phyloP scores from a whole-genome alignment of 2,888 invertebrate genomes.

The Rhagonycha lutea region DNA sequence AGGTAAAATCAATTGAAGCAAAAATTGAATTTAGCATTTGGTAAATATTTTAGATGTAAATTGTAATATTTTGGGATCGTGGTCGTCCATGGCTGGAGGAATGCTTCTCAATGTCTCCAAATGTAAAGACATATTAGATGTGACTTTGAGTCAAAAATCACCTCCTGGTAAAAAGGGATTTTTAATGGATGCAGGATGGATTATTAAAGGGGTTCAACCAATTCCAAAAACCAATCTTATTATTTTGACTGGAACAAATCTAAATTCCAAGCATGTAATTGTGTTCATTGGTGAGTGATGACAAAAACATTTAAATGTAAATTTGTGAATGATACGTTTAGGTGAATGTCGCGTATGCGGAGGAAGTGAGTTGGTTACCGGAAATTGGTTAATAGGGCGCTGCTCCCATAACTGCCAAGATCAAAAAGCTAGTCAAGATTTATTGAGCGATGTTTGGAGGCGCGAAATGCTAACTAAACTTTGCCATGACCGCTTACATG shows the following conservation, averaged over 20 bases:
- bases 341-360: conserved; percentile 51
- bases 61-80: conserved; percentile 43
- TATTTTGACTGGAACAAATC: conserved; percentile 40
- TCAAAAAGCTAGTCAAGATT: conserved; percentile 41
- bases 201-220: conserved; percentile 39
- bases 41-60: conserved; percentile 31
- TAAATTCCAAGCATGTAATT: conserved; percentile 40
- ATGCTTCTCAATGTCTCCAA: conserved; percentile 31
- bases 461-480: conserved; percentile 30
- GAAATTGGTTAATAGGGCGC: conserved; percentile 47
- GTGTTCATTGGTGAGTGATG: conserved; percentile 44
- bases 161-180: conserved; percentile 40
- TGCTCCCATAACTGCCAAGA: conserved; percentile 47
- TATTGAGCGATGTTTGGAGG: conserved; percentile 43
- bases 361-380: conserved; percentile 45
- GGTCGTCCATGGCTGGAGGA: conserved; percentile 45
- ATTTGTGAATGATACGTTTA: conserved; percentile 16
- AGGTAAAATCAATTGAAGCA: neutral
- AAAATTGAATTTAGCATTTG: neutral
- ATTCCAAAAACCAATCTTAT: conserved; percentile 43
- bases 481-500: conserved; percentile 34
- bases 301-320: neutral
- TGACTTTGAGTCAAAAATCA: neutral
- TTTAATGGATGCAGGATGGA: conserved; percentile 42
- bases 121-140: neutral